A percentile compares a stretch with the other conserved stretches of the same genome.
Conservation (phyloP, 2,888 invertebrate genomes). For the Drosophila formosana region DNA sequence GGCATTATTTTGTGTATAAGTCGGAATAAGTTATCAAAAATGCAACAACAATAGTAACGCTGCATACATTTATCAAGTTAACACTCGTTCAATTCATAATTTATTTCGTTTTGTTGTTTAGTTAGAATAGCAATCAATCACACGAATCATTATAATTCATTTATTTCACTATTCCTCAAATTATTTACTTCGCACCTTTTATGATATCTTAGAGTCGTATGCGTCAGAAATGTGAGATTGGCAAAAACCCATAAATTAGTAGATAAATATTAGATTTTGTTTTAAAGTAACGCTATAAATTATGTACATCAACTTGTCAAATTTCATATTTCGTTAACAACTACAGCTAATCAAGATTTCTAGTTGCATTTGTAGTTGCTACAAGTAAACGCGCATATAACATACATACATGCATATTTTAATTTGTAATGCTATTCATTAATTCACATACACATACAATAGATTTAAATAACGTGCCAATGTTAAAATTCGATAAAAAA, state of each 20-base stretch:
- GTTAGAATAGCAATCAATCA: slow-evolving; percentile 25
- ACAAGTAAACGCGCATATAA: slow-evolving; percentile 33
- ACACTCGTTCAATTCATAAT: slow-evolving; percentile 55
- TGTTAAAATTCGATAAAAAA: slow-evolving; percentile 59
- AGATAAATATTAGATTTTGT: slow-evolving; percentile 20
- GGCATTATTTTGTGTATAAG: slow-evolving; percentile 47
- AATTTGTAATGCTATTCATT: slow-evolving; percentile 58
- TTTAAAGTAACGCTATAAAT: slow-evolving; percentile 13
- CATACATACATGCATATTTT: slow-evolving; percentile 52
- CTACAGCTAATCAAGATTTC: slow-evolving; percentile 31
- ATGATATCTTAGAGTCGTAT: slow-evolving; percentile 46
- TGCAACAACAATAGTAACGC: slow-evolving; percentile 15
- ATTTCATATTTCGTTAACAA: slow-evolving; percentile 36
- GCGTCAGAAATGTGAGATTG: slow-evolving; percentile 19
- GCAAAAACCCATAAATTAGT: slow-evolving; percentile 13
- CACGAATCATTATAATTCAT: slow-evolving; percentile 5
- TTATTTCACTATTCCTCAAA: slow-evolving; percentile 5
- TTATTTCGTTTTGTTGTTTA: slow-evolving; percentile 61
- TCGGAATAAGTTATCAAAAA: slow-evolving; percentile 41
- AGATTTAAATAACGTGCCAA: slow-evolving; percentile 73
- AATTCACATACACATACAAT: slow-evolving; percentile 43
- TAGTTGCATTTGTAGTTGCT: slow-evolving; percentile 41
- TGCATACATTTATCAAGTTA: slow-evolving; percentile 13
- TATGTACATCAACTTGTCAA: slow-evolving; percentile 29
- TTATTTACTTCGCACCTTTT: slow-evolving; percentile 26